Percentiles rank a stretch among this genome's conserved stretches.
Conservation (phyloP, 37 sponge, comb jelly and placozoan genomes). For the Geodia barretti region DNA sequence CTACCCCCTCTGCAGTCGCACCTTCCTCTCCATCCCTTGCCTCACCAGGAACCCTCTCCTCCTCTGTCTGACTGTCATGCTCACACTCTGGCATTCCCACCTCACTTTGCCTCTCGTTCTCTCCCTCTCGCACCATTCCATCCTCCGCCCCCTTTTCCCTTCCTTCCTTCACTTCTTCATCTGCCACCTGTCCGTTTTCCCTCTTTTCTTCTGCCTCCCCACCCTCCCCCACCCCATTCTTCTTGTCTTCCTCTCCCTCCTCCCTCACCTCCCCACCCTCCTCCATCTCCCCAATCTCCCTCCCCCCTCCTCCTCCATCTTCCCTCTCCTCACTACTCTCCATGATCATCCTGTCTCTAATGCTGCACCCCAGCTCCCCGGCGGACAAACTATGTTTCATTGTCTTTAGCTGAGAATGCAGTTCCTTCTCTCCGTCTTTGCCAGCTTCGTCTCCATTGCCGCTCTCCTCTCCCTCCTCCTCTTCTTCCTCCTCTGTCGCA, state of each 20-base stretch:
- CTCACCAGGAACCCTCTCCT: neutral
- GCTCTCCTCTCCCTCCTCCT: too few relatives aligned
- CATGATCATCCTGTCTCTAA: neutral
- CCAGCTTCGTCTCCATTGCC: too few relatives aligned
- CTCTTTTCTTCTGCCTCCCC: neutral
- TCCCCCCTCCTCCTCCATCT: neutral
- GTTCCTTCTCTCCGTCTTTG: too few relatives aligned
- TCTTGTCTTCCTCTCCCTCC: neutral
- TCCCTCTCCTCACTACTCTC: neutral
- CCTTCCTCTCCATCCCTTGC: neutral
- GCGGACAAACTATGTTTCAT: neutral
- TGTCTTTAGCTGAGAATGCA: too few relatives aligned
- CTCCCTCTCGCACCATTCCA: neutral
- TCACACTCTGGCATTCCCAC: neutral
- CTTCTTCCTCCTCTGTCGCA: too few relatives aligned
- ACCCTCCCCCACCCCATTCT: neutral
- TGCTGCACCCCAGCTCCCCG: too few relatives aligned
- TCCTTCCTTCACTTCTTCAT: neutral
- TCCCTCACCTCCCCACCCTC: neutral
- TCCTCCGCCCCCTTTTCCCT: neutral
- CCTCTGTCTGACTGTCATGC: neutral
- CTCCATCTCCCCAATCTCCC: neutral
- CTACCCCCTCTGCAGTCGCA: neutral
- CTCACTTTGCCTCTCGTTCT: neutral
- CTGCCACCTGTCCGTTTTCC: neutral